These are phyloP conservation scores for Ostrea edulis DNA, from an alignment of 1,140 invertebrate species.

Conservation along the genomic window DNA sequence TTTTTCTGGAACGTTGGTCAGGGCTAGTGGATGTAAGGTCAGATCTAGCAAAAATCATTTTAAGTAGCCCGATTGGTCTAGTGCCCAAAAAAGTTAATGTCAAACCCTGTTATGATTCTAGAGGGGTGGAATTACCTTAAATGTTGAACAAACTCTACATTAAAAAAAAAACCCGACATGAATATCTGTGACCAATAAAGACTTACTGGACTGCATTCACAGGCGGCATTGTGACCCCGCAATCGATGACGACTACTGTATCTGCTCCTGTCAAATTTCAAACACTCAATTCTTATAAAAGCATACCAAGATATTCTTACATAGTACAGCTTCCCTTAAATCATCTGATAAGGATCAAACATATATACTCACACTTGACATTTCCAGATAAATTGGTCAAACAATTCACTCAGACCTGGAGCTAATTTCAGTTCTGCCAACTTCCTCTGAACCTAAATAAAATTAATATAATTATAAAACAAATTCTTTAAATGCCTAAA, in stretches of 20 bases:
- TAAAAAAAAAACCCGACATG: background rate
- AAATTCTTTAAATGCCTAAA: too few relatives aligned
- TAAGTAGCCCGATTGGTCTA: too few relatives aligned
- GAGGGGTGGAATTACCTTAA: too few relatives aligned
- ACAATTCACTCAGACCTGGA: slow-evolving; percentile 79
- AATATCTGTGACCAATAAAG: slow-evolving; percentile 6
- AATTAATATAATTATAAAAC: background rate
- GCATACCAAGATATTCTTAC: background rate
- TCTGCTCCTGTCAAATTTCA: slow-evolving; percentile 56
- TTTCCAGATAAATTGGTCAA: slow-evolving; percentile 81
- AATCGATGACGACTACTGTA: slow-evolving; percentile 74
- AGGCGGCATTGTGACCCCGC: slow-evolving; percentile 78
- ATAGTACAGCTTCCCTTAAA: background rate
- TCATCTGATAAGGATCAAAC: background rate
- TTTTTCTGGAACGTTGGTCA: too few relatives aligned
- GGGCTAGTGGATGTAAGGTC: too few relatives aligned
- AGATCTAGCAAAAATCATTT: too few relatives aligned
- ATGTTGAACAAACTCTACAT: too few relatives aligned
- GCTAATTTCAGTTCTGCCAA: slow-evolving; percentile 79
- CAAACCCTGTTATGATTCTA: too few relatives aligned
- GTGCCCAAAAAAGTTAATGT: too few relatives aligned
- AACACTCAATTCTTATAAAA: background rate
- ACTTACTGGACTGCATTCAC: slow-evolving; percentile 81
- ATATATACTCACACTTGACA: slow-evolving; percentile 76
- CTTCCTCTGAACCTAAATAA: slow-evolving; percentile 77